Evolutionary conservation across 92 coral and sea anemone genomes (phyloP).

Genomic region (Scolanthus callimorphus): DNA sequence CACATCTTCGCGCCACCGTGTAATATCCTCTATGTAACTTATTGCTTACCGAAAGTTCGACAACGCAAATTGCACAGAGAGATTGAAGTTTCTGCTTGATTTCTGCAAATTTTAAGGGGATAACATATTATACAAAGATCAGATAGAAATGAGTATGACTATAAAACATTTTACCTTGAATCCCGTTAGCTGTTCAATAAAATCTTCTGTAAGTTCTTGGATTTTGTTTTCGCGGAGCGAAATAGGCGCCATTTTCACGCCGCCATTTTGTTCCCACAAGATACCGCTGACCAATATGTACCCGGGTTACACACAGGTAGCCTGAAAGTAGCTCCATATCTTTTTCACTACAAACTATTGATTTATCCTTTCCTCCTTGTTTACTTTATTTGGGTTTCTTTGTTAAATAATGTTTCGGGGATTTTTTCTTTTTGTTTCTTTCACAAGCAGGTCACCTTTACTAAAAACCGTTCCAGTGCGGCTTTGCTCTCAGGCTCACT

Average conservation of each 20-base stretch:
- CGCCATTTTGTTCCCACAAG: constrained; percentile 12
- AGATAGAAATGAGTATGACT: background rate
- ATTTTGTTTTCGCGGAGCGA: constrained; percentile 66
- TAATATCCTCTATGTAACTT: too few relatives aligned
- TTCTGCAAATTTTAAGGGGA: constrained; percentile 50
- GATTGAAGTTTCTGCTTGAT: constrained; percentile 66
- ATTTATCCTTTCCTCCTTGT: too few relatives aligned
- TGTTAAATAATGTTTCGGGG: too few relatives aligned
- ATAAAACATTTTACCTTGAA: constrained; percentile 42
- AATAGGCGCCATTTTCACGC: constrained; percentile 84
- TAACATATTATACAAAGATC: background rate
- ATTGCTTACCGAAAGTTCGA: constrained; percentile 89
- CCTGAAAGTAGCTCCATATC: too few relatives aligned
- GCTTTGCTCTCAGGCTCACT: too few relatives aligned
- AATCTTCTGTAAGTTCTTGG: constrained; percentile 41
- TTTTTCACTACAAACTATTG: too few relatives aligned
- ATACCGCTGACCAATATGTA: constrained; percentile 32
- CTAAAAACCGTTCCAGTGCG: too few relatives aligned
- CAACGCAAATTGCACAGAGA: constrained; percentile 75
- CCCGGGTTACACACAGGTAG: constrained; percentile 9
- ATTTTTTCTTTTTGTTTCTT: too few relatives aligned
- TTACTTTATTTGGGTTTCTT: too few relatives aligned
- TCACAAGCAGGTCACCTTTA: too few relatives aligned
- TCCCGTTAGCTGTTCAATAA: constrained; percentile 47
- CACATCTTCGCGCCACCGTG: too few relatives aligned